These are phyloP conservation scores for Dendroctonus valens DNA, from an alignment of 1,140 invertebrate genomes.

Conservation along the genomic window DNA sequence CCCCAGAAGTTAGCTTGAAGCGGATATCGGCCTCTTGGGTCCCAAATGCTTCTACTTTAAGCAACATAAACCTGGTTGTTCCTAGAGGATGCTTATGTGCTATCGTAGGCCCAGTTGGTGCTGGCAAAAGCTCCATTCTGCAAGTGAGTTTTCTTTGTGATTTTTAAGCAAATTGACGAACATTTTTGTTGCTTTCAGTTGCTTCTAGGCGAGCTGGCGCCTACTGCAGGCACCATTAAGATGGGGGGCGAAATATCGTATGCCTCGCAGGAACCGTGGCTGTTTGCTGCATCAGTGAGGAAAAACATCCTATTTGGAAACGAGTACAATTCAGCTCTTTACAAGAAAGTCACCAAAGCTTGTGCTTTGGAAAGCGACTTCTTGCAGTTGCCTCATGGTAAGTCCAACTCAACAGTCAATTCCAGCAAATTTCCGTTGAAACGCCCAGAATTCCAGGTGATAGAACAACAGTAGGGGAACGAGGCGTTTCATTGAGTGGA, in stretches of 20 bases:
- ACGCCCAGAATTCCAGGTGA: slow-evolving; percentile 57
- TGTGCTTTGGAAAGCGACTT: slow-evolving; percentile 74
- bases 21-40: slow-evolving; percentile 61
- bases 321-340: slow-evolving; percentile 64
- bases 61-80: slow-evolving; percentile 62
- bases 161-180: slow-evolving; percentile 11
- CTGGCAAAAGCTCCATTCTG: slow-evolving; percentile 80
- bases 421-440: background rate
- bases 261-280: slow-evolving; percentile 76
- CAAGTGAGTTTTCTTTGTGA: slow-evolving; percentile 50
- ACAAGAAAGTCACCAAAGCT: slow-evolving; percentile 63
- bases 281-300: slow-evolving; percentile 60
- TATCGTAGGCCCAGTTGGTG: slow-evolving; percentile 74
- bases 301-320: slow-evolving; percentile 80
- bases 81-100: slow-evolving; percentile 67
- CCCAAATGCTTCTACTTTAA: slow-evolving; percentile 54
- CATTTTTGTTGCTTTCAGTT: slow-evolving; percentile 63
- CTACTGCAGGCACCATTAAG: slow-evolving; percentile 55
- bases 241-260: slow-evolving; percentile 68
- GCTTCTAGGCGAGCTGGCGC: slow-evolving; percentile 75
- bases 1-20: slow-evolving; percentile 52
- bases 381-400: slow-evolving; percentile 71
- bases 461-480: slow-evolving; percentile 79
- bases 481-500: slow-evolving; percentile 80
- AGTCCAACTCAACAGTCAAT: background rate